Evolutionary conservation across 2,888 invertebrate genomes (phyloP).

Genomic region (Nymphalis polychloros): DNA sequence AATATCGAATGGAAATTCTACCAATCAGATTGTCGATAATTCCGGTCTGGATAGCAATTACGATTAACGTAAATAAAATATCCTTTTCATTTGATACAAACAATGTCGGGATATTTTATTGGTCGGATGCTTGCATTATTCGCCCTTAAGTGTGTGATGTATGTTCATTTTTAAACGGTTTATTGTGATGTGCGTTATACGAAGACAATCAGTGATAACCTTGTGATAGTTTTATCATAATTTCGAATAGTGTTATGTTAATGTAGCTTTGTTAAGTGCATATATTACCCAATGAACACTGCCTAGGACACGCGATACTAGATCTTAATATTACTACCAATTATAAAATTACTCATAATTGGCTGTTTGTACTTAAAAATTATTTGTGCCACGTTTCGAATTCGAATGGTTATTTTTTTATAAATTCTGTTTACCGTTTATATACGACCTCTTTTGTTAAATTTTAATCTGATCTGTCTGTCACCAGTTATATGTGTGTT

Average conservation of each 20-base stretch:
- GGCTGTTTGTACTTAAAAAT: conserved; percentile 72
- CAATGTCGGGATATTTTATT: conserved; percentile 13
- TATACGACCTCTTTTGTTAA: background rate
- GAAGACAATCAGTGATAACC: conserved; percentile 58
- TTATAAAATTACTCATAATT: conserved; percentile 60
- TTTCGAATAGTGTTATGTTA: conserved; percentile 46
- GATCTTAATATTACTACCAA: conserved; percentile 48
- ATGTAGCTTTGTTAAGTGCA: conserved; percentile 56
- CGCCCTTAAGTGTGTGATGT: conserved; percentile 39
- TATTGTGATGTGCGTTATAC: conserved; percentile 40
- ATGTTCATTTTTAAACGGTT: conserved; percentile 37
- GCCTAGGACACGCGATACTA: conserved; percentile 77
- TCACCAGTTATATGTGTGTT: conserved; percentile 18
- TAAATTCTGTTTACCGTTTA: background rate
- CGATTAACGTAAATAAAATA: conserved; percentile 1
- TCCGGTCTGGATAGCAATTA: background rate
- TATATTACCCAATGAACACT: conserved; percentile 56
- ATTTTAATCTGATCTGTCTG: background rate
- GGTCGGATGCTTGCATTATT: conserved; percentile 23
- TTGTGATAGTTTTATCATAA: conserved; percentile 66
- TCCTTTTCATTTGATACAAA: conserved; percentile 3
- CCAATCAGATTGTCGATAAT: background rate
- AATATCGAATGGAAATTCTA: background rate
- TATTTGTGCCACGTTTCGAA: background rate
- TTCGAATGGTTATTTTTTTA: background rate